These are phyloP conservation scores for Calliphora vicina DNA, from an alignment of 1,140 invertebrate genomes.

Conservation along the genomic window DNA sequence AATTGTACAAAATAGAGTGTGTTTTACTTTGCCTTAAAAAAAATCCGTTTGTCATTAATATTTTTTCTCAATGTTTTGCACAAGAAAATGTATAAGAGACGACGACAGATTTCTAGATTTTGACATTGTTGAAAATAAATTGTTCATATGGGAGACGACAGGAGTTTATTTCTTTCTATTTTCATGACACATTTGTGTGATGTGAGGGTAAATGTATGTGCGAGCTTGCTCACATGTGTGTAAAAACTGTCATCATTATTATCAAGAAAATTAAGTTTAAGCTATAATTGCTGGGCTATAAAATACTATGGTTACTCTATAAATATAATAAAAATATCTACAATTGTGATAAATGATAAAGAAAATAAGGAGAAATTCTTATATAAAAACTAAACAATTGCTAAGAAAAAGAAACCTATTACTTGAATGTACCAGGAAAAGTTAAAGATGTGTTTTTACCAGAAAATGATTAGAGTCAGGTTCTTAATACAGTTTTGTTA, in stretches of 20 bases:
- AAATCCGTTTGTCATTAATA: not conserved
- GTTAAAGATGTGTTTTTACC: no score
- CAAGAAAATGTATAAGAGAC: not conserved
- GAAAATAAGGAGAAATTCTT: not conserved
- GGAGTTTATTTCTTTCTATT: not conserved
- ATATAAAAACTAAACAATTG: no score
- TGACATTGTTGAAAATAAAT: not conserved
- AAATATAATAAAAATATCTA: not conserved
- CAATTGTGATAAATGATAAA: not conserved
- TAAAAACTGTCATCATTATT: not conserved
- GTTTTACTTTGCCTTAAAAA: no score
- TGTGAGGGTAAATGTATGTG: no score
- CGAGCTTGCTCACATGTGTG: no score
- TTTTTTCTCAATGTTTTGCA: not conserved
- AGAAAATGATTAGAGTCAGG: no score
- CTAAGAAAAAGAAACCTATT: no score
- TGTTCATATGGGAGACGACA: conserved; percentile 4
- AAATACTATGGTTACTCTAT: not conserved
- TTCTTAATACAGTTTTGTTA: no score
- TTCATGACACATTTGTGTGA: not conserved
- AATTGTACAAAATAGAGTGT: not conserved
- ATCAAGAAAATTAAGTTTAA: not conserved
- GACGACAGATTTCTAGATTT: not conserved
- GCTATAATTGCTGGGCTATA: not conserved
- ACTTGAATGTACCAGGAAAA: no score